Evolutionary conservation across 2,113 vertebrate species (phyloP), one percentile per base, ranked within the genome.

Genomic region (Hippocampus comes): DNA sequence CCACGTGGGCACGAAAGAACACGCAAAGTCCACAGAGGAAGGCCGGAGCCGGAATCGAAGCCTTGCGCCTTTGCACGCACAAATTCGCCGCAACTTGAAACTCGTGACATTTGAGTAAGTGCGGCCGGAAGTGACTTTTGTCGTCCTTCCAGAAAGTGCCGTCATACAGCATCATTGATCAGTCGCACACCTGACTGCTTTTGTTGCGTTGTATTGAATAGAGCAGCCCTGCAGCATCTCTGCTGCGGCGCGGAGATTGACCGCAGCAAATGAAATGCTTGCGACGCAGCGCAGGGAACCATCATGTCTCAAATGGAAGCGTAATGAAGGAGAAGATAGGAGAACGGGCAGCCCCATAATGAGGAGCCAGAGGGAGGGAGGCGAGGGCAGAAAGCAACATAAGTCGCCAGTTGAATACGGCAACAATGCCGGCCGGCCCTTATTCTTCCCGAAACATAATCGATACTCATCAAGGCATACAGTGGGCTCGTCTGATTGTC

Each of bases 131-230:
- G 68, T 57, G 75, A 53, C 77, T 68, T 42, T 9, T 64, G 63
- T 72, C 38, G 18, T 46, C 25, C 23, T 42, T 23, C 15, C 27
- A 1, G 21, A 65, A 64, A 10, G 38, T 71, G 42, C 75, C 73
- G 65, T 74, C 59, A 48, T 67, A 38, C 53, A 21, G 38, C 67
- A 65, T 27, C 78, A 71, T 73, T 70, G 71, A 88, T 79, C 57
- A 25, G 71, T 77, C 74, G 78, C 75, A 76, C 68, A 48, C 57
- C 69, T 75, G 38, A 27, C 20, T 21, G 41, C 64, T 60, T 53
- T 67, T 66, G 49, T 68, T 83, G 81, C 84, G 83, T 84, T 78
- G 60, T 61, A 73, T 70, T 65, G 78, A 78, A 75, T 78, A 65
- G 66, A 15, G 41, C 41, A 6, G 25, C 27, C 38, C 23, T 2